Evolutionary conservation across 2,113 vertebrate species (phyloP), one percentile per base, ranked within the genome.

Genomic region (Gambusia holbrooki): DNA sequence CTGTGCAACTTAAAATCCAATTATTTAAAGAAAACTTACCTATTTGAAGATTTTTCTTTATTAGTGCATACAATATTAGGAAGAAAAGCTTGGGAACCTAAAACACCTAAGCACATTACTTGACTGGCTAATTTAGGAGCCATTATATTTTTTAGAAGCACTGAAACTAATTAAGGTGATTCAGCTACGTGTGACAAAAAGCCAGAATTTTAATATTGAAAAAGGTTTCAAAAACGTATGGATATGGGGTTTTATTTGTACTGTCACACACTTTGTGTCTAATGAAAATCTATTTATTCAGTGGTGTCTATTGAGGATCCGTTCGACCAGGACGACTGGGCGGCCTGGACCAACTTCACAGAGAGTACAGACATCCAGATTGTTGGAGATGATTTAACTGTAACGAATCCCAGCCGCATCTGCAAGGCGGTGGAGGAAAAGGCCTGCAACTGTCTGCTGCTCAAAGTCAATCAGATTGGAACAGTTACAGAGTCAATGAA

Each of bases 381-480:
- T 69, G 98, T 99, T 0, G 97, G 98, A 0, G 97, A 99, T 0
- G 97, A 99, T 69, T 94, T 99, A 87, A 99, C 97, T 0, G 98
- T 99, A 83, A 99, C 97, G 88, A 99, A 99, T 86, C 97, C 97
- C 0, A 97, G 94, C 84, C 96, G 98, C 62, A 99, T 99, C 60
- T 92, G 94, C 80, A 97, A 95, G 89, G 98, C 97, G 0, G 97
- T 97, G 86, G 88, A 90, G 0, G 95, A 96, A 64, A 96, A 96
- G 11, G 92, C 98, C 51, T 99, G 98, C 94, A 99, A 99, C 94
- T 99, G 98, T 85, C 96, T 99, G 9, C 94, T 99, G 4, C 96
- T 99, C 17, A 99, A 99, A 91, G 98, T 99, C 87, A 99, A 99
- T 93, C 98, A 99, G 95, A 99, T 99, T 0, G 98, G 98, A 88